phyloP scores from a whole-genome alignment of 1,140 invertebrate genomes.

The Triops longicaudatus region DNA sequence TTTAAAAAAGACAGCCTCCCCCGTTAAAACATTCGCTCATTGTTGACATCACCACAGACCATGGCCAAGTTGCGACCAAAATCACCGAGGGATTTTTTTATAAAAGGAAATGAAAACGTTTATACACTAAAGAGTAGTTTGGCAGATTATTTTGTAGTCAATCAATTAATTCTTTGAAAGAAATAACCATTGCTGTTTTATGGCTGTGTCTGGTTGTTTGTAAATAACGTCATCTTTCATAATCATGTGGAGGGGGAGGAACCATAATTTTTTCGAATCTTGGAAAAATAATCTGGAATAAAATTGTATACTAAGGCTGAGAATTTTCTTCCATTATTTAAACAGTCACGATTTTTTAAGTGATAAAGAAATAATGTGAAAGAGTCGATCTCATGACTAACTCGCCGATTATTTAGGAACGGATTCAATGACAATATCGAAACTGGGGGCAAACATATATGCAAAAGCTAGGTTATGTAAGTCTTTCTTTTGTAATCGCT shows the following conservation, averaged over 20 bases:
- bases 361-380: too few relatives aligned
- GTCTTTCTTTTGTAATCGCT: background rate
- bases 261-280: background rate
- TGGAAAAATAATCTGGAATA: background rate
- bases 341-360: too few relatives aligned
- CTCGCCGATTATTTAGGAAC: too few relatives aligned
- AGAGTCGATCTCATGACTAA: too few relatives aligned
- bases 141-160: background rate
- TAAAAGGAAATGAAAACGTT: background rate
- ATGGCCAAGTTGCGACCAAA: background rate
- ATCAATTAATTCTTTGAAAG: background rate
- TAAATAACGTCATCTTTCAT: conserved; percentile 10
- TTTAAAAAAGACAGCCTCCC: conserved; percentile 2
- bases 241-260: background rate
- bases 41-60: background rate
- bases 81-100: background rate
- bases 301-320: background rate
- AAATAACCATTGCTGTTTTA: background rate
- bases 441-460: background rate
- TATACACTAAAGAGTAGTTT: background rate
- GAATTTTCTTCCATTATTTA: background rate
- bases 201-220: background rate
- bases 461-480: background rate
- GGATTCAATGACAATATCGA: background rate
- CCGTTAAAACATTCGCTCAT: background rate